These are phyloP conservation scores for Pseudorhombus dupliciocellatus DNA, from an alignment of 2,113 vertebrate species.

Conservation along the genomic window DNA sequence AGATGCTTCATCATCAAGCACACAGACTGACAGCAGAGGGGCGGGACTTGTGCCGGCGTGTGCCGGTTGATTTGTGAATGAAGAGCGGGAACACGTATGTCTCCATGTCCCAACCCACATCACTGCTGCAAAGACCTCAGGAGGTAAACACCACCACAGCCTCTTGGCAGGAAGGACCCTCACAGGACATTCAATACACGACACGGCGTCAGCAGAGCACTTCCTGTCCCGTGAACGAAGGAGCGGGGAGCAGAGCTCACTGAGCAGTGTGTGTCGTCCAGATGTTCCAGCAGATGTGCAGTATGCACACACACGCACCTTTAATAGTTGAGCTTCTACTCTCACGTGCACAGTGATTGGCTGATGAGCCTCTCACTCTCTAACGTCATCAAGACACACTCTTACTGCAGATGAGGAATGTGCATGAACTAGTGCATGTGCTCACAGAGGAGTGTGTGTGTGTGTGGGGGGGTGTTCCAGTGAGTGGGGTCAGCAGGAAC, in stretches of 20 bases:
- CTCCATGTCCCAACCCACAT: too few species aligned
- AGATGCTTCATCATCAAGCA: slow-evolving; percentile 22
- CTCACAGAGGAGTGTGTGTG: slow-evolving; percentile 10
- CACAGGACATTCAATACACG: slow-evolving; percentile 43
- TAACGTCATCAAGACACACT: not conserved
- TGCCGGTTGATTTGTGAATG: slow-evolving; percentile 5
- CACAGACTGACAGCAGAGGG: slow-evolving; percentile 1
- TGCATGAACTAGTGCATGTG: too few species aligned
- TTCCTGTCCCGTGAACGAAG: too few species aligned
- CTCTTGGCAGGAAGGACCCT: slow-evolving; percentile 49
- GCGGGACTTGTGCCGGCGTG: not conserved
- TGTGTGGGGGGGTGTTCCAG: slow-evolving; percentile 3
- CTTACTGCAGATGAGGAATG: not conserved
- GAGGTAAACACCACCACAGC: slow-evolving; percentile 22
- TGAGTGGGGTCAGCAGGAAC: slow-evolving; percentile 34
- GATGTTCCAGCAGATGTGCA: too few species aligned
- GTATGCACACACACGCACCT: not conserved
- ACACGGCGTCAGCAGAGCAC: too few species aligned
- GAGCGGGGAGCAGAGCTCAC: too few species aligned
- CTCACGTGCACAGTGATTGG: not conserved
- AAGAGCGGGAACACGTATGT: too few species aligned
- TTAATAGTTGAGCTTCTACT: too few species aligned
- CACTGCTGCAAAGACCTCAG: too few species aligned
- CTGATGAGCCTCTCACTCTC: too few species aligned
- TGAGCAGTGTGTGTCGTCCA: too few species aligned